Conservation (phyloP, 37 sponge, comb jelly and placozoan genomes). For the Spongilla lacustris region DNA sequence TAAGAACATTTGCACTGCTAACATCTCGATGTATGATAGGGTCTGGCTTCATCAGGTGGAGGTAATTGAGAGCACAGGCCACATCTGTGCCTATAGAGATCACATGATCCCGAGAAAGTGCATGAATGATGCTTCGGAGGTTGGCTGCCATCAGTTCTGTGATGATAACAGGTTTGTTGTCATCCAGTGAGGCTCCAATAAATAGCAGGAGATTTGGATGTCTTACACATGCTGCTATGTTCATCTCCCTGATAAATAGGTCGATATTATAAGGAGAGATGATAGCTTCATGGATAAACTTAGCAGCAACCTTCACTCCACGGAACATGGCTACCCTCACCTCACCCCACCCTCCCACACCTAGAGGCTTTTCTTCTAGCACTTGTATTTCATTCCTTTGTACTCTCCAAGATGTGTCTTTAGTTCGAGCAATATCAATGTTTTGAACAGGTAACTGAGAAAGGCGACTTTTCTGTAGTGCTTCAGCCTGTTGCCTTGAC, state of each 20-base stretch:
- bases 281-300: conserved; percentile 38
- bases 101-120: conserved; percentile 1
- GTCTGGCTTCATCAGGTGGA: conserved; percentile 47
- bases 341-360: conserved; percentile 53
- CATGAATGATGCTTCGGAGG: conserved; percentile 16
- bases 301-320: conserved; percentile 54
- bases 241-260: conserved; percentile 58
- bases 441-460: no score
- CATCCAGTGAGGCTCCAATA: conserved; percentile 24
- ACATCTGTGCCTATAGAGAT: conserved; percentile 25
- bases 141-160: conserved; percentile 66
- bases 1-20: conserved; percentile 65
- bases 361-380: not conserved
- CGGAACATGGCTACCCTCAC: conserved; percentile 51
- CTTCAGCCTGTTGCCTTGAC: no score
- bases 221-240: conserved; percentile 39
- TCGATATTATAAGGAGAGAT: conserved; percentile 40
- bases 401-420: not conserved
- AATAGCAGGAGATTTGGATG: conserved; percentile 64
- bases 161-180: conserved; percentile 30
- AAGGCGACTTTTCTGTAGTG: no score
- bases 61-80: conserved; percentile 53
- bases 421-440: no score
- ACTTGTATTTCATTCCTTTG: not conserved
- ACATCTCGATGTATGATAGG: conserved; percentile 71